phyloP scores from a whole-genome alignment of 2,888 invertebrate genomes.

The Hydriomena furcata region DNA sequence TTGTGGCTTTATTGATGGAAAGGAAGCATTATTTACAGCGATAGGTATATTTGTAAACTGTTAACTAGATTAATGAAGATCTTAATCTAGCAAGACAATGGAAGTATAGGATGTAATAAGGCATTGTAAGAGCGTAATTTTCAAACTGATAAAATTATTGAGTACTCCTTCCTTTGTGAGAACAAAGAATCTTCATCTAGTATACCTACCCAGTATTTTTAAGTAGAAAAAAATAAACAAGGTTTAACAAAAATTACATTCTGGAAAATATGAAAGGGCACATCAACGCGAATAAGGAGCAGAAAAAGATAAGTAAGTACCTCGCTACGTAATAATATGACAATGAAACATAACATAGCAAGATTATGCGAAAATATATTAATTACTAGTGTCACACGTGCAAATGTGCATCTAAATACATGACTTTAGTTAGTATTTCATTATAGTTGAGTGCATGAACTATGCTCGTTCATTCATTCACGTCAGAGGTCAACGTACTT shows the following conservation, averaged over 20 bases:
- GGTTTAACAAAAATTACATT: slow-evolving; percentile 12
- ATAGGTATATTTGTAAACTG: slow-evolving; percentile 2
- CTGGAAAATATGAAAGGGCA: slow-evolving; percentile 38
- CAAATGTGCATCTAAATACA: background rate
- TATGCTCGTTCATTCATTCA: background rate
- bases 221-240: slow-evolving; percentile 8
- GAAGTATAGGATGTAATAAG: background rate
- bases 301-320: slow-evolving; percentile 47
- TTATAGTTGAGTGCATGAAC: background rate
- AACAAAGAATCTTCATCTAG: background rate
- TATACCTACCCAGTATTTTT: background rate
- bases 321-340: too few species aligned
- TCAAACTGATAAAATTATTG: background rate
- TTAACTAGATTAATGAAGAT: background rate
- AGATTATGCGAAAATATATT: too few species aligned
- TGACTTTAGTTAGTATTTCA: background rate
- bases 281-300: slow-evolving; percentile 44
- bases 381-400: too few species aligned
- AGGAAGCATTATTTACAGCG: background rate
- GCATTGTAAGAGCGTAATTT: background rate
- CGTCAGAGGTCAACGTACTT: background rate
- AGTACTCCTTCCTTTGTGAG: background rate
- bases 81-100: background rate
- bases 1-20: background rate
- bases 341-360: too few species aligned